Conservation (phyloP, 2,888 invertebrate genomes). For the Noctua fimbriata region DNA sequence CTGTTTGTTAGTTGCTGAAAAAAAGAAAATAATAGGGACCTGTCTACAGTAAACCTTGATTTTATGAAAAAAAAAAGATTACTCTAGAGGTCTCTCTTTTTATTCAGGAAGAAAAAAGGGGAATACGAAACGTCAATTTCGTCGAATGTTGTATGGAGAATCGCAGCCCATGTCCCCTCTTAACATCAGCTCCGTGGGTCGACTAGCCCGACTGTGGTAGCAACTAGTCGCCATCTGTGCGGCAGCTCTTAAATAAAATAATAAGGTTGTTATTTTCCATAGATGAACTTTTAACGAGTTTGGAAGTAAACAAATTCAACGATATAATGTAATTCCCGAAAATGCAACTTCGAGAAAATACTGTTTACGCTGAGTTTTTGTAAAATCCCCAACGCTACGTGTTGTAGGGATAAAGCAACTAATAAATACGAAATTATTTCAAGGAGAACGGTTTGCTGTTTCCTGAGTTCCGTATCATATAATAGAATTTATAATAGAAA, state of each 20-base stretch:
- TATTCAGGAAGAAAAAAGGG: too few relatives aligned
- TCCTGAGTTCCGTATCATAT: constrained; percentile 23
- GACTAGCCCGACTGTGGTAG: not conserved
- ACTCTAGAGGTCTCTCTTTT: too few relatives aligned
- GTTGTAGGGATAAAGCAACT: not conserved
- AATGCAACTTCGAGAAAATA: constrained; percentile 29
- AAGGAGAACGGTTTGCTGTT: constrained; percentile 17
- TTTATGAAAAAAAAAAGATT: too few relatives aligned
- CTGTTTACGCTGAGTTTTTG: not conserved
- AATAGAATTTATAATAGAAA: constrained; percentile 45
- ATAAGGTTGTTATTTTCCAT: constrained; percentile 21
- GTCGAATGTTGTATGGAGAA: too few relatives aligned
- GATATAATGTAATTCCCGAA: constrained; percentile 12
- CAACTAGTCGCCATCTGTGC: not conserved
- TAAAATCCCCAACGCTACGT: not conserved
- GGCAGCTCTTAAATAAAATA: not conserved
- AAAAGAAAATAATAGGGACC: too few relatives aligned
- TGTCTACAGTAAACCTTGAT: too few relatives aligned
- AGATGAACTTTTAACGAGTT: constrained; percentile 35
- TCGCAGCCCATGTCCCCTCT: too few relatives aligned
- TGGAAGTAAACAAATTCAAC: constrained; percentile 29
- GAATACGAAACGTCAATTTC: too few relatives aligned
- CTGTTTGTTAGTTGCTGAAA: too few relatives aligned
- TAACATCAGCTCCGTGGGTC: not conserved
- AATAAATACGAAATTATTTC: constrained; percentile 33